Evolutionary conservation across 2,113 vertebrate genomes (phyloP).

Genomic region (Collichthys lucidus): DNA sequence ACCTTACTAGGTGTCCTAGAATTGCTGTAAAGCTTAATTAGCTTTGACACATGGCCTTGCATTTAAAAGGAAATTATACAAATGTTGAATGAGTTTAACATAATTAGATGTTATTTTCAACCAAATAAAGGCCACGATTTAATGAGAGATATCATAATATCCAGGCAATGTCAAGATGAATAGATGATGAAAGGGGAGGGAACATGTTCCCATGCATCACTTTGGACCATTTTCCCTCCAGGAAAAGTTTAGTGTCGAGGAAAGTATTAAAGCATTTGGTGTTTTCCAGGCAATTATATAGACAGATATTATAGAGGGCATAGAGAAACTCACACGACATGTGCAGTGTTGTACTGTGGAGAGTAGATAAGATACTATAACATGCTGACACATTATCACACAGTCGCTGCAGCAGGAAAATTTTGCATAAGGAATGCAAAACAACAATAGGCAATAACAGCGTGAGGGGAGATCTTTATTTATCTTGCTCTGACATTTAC

Average conservation of each 20-base stretch:
- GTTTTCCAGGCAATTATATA: conserved; percentile 30
- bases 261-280: conserved; percentile 7
- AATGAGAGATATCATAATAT: conserved; percentile 6
- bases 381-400: conserved; percentile 63
- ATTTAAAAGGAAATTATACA: conserved; percentile 14
- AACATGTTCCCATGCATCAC: conserved; percentile 6
- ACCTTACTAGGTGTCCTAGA: neutral
- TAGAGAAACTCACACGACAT: conserved; percentile 21
- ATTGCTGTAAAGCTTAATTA: conserved; percentile 21
- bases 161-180: conserved; percentile 2
- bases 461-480: conserved; percentile 62
- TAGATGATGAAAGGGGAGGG: neutral
- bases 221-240: conserved; percentile 4
- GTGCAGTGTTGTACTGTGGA: conserved; percentile 14
- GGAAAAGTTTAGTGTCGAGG: conserved; percentile 1
- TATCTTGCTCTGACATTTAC: conserved; percentile 74
- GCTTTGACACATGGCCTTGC: conserved; percentile 38
- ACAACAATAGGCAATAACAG: conserved; percentile 71
- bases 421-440: conserved; percentile 69
- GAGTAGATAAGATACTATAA: conserved; percentile 44
- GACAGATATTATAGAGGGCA: conserved; percentile 16
- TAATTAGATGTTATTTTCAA: conserved; percentile 34
- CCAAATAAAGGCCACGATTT: neutral
- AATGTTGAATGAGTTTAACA: conserved; percentile 22
- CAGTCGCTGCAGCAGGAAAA: conserved; percentile 38